Percentiles rank a stretch among this genome's conserved stretches.
phyloP scores from a whole-genome alignment of 2,888 invertebrate genomes.

The Drosophila tripunctata region DNA sequence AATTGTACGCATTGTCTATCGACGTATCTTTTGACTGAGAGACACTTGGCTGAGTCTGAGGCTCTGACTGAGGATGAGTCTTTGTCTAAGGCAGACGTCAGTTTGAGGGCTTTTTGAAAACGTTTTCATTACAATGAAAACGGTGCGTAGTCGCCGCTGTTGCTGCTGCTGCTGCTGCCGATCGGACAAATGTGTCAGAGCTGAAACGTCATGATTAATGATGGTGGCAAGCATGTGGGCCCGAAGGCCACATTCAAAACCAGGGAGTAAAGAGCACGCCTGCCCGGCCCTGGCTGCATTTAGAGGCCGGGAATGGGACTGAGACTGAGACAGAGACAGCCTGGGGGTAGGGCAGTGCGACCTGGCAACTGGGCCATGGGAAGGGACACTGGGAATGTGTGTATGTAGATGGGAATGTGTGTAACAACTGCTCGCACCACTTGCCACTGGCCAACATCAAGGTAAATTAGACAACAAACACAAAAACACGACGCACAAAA shows the following conservation, averaged over 20 bases:
- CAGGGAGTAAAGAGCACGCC: constrained; percentile 43
- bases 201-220: constrained; percentile 84
- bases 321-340: constrained; percentile 36
- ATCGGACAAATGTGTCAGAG: constrained; percentile 83
- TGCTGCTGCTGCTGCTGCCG: constrained; percentile 71
- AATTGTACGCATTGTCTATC: constrained; percentile 41
- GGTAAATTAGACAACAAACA: constrained; percentile 77
- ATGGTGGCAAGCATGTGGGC: constrained; percentile 82
- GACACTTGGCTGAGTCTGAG: constrained; percentile 10
- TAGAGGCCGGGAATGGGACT: constrained; percentile 36
- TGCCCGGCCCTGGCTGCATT: constrained; percentile 47
- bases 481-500: constrained; percentile 54
- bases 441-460: constrained; percentile 58
- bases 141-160: constrained; percentile 56
- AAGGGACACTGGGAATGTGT: constrained; percentile 51
- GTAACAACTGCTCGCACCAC: constrained; percentile 9
- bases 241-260: constrained; percentile 58
- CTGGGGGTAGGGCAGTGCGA: constrained; percentile 64
- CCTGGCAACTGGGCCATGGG: constrained; percentile 51
- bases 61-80: not conserved
- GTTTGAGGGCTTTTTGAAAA: constrained; percentile 61
- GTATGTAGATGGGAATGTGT: constrained; percentile 8
- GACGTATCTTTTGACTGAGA: constrained; percentile 15
- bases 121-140: constrained; percentile 73
- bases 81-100: constrained; percentile 41